Evolutionary conservation across 2,113 vertebrate genomes (phyloP), one percentile per base, ranked within the genome.

Genomic region (Lamprotornis superbus): DNA sequence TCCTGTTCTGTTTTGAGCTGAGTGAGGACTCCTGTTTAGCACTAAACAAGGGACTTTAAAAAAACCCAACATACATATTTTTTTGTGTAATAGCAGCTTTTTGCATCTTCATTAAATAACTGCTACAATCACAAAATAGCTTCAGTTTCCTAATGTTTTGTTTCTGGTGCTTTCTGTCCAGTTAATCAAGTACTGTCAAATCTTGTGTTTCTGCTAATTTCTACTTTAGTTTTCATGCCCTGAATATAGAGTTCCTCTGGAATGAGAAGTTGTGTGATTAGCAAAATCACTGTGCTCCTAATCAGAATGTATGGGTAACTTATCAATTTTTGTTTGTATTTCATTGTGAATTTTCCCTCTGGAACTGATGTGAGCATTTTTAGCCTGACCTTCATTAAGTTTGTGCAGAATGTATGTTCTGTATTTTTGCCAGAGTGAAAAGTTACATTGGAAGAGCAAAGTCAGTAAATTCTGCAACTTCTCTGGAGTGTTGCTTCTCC

Each of bases 161-260:
- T 65, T 86, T 86, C 81, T 94, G 31, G 28, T 74, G 30, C 87
- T 90, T 76, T 35, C 56, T 89, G 82, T 91, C 95, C 91, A 44
- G 53, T 93, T 97, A 96, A 96, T 95, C 82, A 91, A 94, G 84
- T 91, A 40, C 59, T 4, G 3, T 95, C 64, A 83, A 82, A 86
- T 80, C 86, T 87, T 94, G 53, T 44, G 8, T 81, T 91, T 93
- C 82, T 91, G 65, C 81, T 95, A 74, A 96, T 95, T 90, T 93
- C 46, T 76, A 39, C 31, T 4, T 91, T 53, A 42, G 47, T 76
- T 94, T 94, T 85, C 35, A 17, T 96, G 82, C 76, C 76, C 42
- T 94, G 94, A 96, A 89, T 95, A 30, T 46, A 74, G 83, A 83
- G 50, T 78, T 95, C 85, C 65, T 82, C 40, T 88, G 83, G 53